phyloP scores from a whole-genome alignment of 2,888 invertebrate genomes.

The Dichetophora obliterata region DNA sequence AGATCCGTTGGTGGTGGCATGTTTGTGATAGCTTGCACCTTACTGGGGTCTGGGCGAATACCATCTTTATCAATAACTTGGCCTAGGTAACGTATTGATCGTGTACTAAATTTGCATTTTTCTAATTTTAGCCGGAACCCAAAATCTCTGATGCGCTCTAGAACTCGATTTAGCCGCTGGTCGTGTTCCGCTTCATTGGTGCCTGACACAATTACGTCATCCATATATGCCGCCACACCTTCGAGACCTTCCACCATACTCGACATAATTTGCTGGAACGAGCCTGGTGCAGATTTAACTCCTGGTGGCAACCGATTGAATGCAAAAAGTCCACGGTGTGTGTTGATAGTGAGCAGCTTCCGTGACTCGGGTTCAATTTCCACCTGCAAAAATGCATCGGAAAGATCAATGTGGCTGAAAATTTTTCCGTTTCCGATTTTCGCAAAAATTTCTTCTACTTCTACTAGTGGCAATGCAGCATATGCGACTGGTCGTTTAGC shows the following conservation, averaged over 20 bases:
- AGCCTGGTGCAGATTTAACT: neutral
- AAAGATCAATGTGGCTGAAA: conserved; percentile 29
- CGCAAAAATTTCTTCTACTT: too few species aligned
- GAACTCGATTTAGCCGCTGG: neutral
- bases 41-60: neutral
- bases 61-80: neutral
- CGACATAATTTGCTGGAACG: conserved; percentile 1
- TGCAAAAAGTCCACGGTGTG: neutral
- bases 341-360: conserved; percentile 33
- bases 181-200: neutral
- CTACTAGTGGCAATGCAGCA: neutral
- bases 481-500: neutral
- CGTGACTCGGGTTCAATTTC: conserved; percentile 21
- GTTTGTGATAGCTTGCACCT: neutral
- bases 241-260: neutral
- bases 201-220: neutral
- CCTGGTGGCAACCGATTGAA: too few species aligned
- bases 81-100: neutral
- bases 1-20: neutral
- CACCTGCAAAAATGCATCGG: conserved; percentile 35
- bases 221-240: neutral
- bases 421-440: conserved; percentile 6
- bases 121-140: neutral
- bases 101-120: neutral
- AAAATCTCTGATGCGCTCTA: neutral